These are phyloP conservation scores for Crocuta crocuta DNA, from an alignment of 2,113 vertebrate species.

Conservation along the genomic window DNA sequence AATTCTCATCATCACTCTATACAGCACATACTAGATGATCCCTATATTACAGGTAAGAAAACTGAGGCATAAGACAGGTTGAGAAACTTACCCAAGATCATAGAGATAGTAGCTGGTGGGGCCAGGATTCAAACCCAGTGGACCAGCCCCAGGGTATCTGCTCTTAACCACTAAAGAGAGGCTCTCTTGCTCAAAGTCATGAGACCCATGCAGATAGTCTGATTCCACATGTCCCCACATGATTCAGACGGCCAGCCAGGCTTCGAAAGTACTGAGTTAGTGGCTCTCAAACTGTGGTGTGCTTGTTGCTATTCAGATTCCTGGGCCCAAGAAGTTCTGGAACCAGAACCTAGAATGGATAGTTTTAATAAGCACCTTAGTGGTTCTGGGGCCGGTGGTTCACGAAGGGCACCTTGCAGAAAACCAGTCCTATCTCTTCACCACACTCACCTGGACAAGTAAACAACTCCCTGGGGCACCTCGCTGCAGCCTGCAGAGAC, in stretches of 20 bases:
- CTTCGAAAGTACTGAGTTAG: neutral
- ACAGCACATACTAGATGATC: neutral
- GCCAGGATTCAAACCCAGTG: neutral
- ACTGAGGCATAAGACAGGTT: neutral
- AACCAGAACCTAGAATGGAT: neutral
- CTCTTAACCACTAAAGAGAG: neutral
- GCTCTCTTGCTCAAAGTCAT: neutral
- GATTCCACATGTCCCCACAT: neutral
- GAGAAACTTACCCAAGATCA: constrained; percentile 36
- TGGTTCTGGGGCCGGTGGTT: neutral
- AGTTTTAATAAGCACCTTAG: neutral
- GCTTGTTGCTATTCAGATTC: neutral
- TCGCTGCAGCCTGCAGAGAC: neutral
- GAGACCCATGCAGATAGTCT: neutral
- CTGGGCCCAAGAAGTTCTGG: neutral
- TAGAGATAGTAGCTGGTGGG: neutral
- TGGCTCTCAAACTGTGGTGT: neutral
- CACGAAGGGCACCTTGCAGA: neutral
- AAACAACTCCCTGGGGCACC: neutral
- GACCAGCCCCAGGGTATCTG: neutral
- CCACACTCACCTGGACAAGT: neutral
- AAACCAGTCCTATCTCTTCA: neutral
- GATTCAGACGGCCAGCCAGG: neutral
- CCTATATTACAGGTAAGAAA: neutral
- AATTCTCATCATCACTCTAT: neutral